Evolutionary conservation across 2,113 vertebrate species (phyloP).

Genomic region (Mus musculus): GRCm39 chr4:22114501-22115000

Average conservation of each 20-base stretch:
- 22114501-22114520: not conserved
- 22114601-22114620: not conserved
- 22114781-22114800: not conserved
- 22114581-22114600: not conserved
- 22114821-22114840: not conserved
- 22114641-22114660: not conserved
- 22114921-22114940: not conserved
- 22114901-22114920: rapidly evolving
- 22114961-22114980: not conserved
- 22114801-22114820: not conserved
- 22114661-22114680: not conserved
- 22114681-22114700: not conserved
- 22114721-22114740: not conserved
- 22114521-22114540: not conserved
- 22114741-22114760: not conserved
- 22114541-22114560: not conserved
- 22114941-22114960: not conserved
- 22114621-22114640: not conserved
- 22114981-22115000: not conserved
- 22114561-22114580: not conserved
- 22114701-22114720: not conserved
- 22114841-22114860: not conserved
- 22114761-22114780: not conserved
- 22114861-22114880: not conserved
- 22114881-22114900: not conserved